Evolutionary conservation across 2,113 vertebrate genomes (phyloP).

Genomic region (Rhipidura dahli): DNA sequence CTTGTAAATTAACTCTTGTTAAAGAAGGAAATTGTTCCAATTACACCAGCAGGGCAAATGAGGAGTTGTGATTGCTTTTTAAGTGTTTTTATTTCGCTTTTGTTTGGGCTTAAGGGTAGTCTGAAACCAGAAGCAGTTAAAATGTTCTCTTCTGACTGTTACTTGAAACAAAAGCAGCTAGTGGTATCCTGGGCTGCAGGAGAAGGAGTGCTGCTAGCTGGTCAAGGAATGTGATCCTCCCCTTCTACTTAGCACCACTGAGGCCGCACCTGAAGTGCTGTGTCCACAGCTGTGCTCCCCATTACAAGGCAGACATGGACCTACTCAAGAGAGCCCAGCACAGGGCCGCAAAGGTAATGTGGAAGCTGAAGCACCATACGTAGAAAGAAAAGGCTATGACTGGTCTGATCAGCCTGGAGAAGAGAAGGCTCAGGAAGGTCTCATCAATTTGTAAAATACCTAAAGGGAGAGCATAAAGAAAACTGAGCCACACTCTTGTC

Average conservation of each 20-base stretch:
- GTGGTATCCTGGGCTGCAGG: background rate
- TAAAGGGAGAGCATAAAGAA: background rate
- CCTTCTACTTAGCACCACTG: background rate
- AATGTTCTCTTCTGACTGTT: background rate
- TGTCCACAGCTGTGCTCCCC: background rate
- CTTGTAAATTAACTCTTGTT: background rate
- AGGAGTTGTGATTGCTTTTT: background rate
- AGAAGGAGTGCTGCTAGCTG: background rate
- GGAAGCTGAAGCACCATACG: background rate
- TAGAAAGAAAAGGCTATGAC: background rate
- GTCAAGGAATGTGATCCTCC: background rate
- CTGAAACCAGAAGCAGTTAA: background rate
- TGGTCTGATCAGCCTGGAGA: background rate
- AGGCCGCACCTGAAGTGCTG: background rate
- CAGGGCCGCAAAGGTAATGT: background rate
- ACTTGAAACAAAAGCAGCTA: background rate
- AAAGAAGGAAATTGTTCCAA: background rate
- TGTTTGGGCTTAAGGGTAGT: background rate
- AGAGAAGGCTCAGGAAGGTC: background rate
- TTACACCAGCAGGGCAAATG: background rate
- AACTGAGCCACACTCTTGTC: background rate
- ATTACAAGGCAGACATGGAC: background rate
- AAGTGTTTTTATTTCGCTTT: background rate
- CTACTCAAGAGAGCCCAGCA: background rate
- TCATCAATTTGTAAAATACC: background rate